Evolutionary conservation across 2,888 invertebrate genomes (phyloP), one percentile per base, ranked within the genome.

Genomic region (Eupithecia tripunctaria): DNA sequence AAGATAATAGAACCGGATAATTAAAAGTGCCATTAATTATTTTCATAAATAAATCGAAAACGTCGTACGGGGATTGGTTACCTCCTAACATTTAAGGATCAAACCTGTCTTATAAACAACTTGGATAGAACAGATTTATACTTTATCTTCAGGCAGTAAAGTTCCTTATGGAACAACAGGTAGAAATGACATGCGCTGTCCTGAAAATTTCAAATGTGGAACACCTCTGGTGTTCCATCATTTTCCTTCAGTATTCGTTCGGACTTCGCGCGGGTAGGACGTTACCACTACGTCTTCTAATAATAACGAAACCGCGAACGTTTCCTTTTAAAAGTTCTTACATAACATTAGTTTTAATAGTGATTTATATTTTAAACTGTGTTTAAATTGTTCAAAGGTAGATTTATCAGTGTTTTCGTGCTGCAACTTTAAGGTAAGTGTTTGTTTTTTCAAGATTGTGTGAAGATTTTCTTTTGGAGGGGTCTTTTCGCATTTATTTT

Each of bases 201-300:
- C 75, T 82, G 63, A 73, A 77, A 82, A 74, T 80, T 84, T 78
- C 59, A 73, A 75, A 78, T 75, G 76, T 72, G 78, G 82, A 80
- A 81, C 80, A 78, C 82, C n/a, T n/a, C n/a, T 88, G 88, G 88
- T 89, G 88, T 88, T 89, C 84, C 82, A 86, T 88, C 84, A 88
- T 88, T 89, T 72, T 72, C 85, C 85, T 77, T 80, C 87, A 89
- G 90, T 90, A 82, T 81, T 80, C 85, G 82, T 76, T 76, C 74
- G 82, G 73, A 84, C 72, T 78, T 82, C 67, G 70, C 59, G 70
- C 63, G 36, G 76, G 62, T 32, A 73, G 81, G 87, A 84, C 87
- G 89, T 83, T 59, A 68, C n/a, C 59, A 71, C 14, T 5, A 15
- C 59, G 63, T 36, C 43, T 41, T 29, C 15, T 2, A 32, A 41